Conservation (phyloP, 2,797 vertebrate species). For the Caiman crocodilus region DNA sequence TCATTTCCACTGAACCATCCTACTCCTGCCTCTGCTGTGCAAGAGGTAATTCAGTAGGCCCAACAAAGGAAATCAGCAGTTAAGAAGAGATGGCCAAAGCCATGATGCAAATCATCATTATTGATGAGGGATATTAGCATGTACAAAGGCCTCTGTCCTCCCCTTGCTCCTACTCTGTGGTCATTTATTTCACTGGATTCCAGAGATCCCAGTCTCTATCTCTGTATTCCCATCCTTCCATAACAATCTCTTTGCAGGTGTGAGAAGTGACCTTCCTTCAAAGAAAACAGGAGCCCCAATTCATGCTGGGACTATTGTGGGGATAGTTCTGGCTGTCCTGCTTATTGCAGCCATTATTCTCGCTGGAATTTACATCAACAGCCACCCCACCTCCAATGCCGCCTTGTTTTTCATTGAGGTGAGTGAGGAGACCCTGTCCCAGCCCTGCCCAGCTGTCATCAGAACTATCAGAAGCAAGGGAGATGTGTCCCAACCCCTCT, state of each 20-base stretch:
- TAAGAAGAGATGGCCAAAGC: no score
- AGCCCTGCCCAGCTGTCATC: background rate
- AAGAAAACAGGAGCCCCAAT: constrained; percentile 77
- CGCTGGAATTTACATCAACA: constrained; percentile 91
- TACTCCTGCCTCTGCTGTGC: background rate
- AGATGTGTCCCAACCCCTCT: background rate
- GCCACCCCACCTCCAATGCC: constrained; percentile 89
- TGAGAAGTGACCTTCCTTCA: constrained; percentile 68
- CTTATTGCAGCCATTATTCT: constrained; percentile 88
- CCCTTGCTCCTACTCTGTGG: background rate
- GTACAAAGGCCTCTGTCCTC: background rate
- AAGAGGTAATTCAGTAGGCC: background rate
- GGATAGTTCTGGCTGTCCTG: constrained; percentile 88
- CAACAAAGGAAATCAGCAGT: background rate
- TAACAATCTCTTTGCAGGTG: constrained; percentile 50
- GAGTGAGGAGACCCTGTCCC: background rate
- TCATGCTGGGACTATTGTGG: constrained; percentile 90
- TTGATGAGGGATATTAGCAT: background rate
- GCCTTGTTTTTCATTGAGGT: constrained; percentile 87
- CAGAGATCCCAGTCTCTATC: accelerated
- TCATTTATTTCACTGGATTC: background rate
- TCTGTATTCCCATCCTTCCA: background rate
- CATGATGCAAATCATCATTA: background rate
- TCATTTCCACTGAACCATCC: background rate
- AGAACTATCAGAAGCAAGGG: background rate